Evolutionary conservation across 2,113 vertebrate genomes (phyloP).

Genomic region (Neodontobutis hainanensis): DNA sequence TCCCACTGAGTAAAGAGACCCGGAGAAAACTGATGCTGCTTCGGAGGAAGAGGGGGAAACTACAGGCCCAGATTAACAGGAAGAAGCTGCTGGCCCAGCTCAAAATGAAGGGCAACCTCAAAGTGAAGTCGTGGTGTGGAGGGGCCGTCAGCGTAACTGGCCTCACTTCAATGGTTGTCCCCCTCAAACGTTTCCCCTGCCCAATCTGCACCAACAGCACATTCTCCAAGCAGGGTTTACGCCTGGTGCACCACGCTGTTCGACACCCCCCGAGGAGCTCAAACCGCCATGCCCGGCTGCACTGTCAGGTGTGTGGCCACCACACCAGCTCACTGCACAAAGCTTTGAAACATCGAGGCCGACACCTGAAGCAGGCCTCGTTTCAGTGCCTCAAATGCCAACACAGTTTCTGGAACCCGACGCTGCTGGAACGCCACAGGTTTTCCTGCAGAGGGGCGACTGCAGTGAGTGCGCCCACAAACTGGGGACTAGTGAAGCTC

Average conservation of each 20-base stretch:
- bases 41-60: slow-evolving; percentile 59
- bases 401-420: slow-evolving; percentile 77
- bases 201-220: slow-evolving; percentile 77
- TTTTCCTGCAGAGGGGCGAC: slow-evolving; percentile 68
- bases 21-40: slow-evolving; percentile 57
- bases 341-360: slow-evolving; percentile 83
- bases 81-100: slow-evolving; percentile 74
- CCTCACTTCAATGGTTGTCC: slow-evolving; percentile 70
- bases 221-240: slow-evolving; percentile 67
- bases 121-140: slow-evolving; percentile 67
- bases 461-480: background rate
- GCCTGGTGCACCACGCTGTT: slow-evolving; percentile 73
- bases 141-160: slow-evolving; percentile 68
- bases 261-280: slow-evolving; percentile 70
- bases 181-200: slow-evolving; percentile 77
- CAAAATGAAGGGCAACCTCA: slow-evolving; percentile 59
- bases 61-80: slow-evolving; percentile 66
- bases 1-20: slow-evolving; percentile 73
- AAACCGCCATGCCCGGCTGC: slow-evolving; percentile 75
- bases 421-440: slow-evolving; percentile 73
- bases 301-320: slow-evolving; percentile 85
- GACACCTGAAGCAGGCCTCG: slow-evolving; percentile 69
- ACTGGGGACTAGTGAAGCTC: slow-evolving; percentile 57
- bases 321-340: slow-evolving; percentile 83
- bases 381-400: slow-evolving; percentile 77